Base-by-base conservation (phyloP, 2,888 invertebrate genomes). In the Oxytorus armatus region DNA sequence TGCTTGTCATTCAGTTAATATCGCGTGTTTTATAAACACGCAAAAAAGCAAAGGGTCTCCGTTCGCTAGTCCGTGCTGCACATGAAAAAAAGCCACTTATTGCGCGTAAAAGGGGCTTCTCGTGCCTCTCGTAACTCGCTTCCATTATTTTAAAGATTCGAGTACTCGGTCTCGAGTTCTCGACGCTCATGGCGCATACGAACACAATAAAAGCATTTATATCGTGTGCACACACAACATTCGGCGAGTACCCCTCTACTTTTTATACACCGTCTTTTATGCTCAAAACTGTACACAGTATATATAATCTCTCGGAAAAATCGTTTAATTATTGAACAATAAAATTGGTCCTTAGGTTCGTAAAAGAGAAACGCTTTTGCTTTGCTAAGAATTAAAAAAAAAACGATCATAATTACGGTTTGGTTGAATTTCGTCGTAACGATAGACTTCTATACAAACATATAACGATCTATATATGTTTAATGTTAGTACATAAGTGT, bases 121-220 rank as follows among this genome's bases (percentile, higher is more conserved):
- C 55, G 53, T 42, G 66, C 76, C n/a, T 72, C 72, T 77, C 76
- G 55, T 77, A 68, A 49, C 77, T 81, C 79, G 76, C 72, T 76
- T 80, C 85, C 85, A 89, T 89, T 89, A 88, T 89, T 89, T 88
- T 84, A 87, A 89, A 88, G 83, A 86, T 87, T 86, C 85, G 87
- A 86, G 87, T 69, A 65, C 63, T 65, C 59, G 76, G 61, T 51
- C 77, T 81, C 80, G 65, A 81, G 80, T 73, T 77, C 77, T 57
- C 65, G 65, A 44, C 16, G 76, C 63, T 68, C 53, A 33, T 53
- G n/a, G n/a, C n/a, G 53, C 23, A 25, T 66, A 73, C 21, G n/a
- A 36, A 61, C 39, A 68, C 47, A 73, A 77, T 73, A 44, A 33
- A 39, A 18, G 55, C 25, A 49, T 39, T 16, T 18, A 36, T 4